Evolutionary conservation across 2,888 invertebrate species (phyloP).

Genomic region (Coremacera marginata): DNA sequence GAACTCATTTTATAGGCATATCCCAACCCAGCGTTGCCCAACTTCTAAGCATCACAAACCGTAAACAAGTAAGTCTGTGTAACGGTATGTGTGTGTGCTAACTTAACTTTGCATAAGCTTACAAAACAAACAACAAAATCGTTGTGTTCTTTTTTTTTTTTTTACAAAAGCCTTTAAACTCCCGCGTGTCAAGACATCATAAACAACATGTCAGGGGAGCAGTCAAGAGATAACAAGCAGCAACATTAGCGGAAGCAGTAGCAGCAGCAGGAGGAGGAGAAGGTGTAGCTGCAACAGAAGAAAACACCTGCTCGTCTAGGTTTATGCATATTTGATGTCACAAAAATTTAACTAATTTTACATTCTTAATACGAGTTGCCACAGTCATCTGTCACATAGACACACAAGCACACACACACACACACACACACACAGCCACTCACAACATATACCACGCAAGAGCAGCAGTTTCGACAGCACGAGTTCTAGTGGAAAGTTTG

Average conservation of each 20-base stretch:
- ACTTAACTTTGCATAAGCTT: too few relatives aligned
- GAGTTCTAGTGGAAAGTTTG: constrained; percentile 5
- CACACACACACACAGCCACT: background rate
- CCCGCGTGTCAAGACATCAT: background rate
- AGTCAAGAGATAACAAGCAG: too few relatives aligned
- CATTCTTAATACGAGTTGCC: background rate
- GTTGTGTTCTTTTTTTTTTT: too few relatives aligned
- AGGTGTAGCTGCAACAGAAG: background rate
- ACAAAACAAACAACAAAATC: background rate
- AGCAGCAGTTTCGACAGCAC: background rate
- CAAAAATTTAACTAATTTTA: constrained; percentile 38
- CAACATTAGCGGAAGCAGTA: background rate
- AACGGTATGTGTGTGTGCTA: too few relatives aligned
- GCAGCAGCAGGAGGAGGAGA: background rate
- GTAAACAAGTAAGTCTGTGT: too few relatives aligned
- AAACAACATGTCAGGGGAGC: too few relatives aligned
- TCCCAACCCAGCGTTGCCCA: too few relatives aligned
- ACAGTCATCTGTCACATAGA: background rate
- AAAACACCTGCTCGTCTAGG: constrained; percentile 17
- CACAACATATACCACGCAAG: background rate
- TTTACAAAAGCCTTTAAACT: background rate
- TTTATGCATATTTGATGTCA: constrained; percentile 32
- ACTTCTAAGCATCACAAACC: too few relatives aligned
- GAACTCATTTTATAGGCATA: too few relatives aligned
- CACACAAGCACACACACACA: background rate